Evolutionary conservation across 2,113 vertebrate species (phyloP).

Genomic region (Tetrax tetrax): DNA sequence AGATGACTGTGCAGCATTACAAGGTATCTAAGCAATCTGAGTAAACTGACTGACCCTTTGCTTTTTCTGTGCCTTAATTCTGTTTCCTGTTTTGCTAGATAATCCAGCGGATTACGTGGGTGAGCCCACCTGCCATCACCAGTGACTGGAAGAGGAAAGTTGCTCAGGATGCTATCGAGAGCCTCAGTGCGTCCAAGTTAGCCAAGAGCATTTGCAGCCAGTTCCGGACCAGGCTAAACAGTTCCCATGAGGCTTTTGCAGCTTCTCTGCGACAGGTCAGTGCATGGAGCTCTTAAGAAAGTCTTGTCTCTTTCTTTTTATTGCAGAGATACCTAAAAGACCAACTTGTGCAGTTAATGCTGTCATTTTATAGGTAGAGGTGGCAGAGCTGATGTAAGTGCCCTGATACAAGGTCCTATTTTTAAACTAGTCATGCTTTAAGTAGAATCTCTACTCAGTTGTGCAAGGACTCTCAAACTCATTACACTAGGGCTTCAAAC

Average conservation of each 20-base stretch:
- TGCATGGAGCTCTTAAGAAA: background rate
- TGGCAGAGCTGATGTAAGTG: background rate
- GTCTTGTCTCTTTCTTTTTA: no score
- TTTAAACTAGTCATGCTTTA: background rate
- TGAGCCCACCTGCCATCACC: slow-evolving; percentile 91
- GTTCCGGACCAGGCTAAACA: slow-evolving; percentile 93
- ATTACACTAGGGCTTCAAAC: background rate
- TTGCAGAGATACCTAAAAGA: background rate
- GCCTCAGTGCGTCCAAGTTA: slow-evolving; percentile 94
- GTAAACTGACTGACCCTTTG: background rate
- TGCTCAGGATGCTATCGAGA: slow-evolving; percentile 97
- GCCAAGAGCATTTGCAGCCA: slow-evolving; percentile 98
- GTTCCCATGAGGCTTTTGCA: slow-evolving; percentile 95
- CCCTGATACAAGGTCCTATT: accelerated
- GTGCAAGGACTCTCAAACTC: background rate
- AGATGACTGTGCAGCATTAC: background rate
- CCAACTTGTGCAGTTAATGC: background rate
- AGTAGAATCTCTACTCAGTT: background rate
- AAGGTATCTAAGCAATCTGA: background rate
- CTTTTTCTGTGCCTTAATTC: background rate
- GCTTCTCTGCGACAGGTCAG: slow-evolving; percentile 92
- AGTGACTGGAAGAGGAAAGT: slow-evolving; percentile 96
- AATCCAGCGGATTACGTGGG: slow-evolving; percentile 92
- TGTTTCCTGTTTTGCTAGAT: slow-evolving; percentile 76
- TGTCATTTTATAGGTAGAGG: background rate